Evolutionary conservation across 2,888 invertebrate species (phyloP).

Genomic region (Chorisops tibialis): DNA sequence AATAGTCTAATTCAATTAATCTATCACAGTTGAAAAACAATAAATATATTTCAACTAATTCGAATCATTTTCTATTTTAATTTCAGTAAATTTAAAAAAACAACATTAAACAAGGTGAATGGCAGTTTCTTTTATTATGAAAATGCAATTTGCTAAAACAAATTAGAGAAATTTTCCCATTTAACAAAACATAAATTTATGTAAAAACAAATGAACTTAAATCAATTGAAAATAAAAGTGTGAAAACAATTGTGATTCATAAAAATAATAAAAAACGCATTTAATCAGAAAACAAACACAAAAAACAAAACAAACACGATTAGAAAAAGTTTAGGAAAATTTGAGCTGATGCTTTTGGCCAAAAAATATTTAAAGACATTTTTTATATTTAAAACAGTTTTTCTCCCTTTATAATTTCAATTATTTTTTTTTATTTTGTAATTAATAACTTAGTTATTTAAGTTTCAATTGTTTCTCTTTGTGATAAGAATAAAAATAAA

Average conservation of each 20-base stretch:
- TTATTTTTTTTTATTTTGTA: constrained; percentile 8
- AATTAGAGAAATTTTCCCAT: constrained; percentile 2
- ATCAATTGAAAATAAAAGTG: too few species aligned
- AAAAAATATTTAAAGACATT: constrained; percentile 21
- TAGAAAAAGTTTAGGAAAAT: too few species aligned
- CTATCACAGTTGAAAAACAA: too few species aligned
- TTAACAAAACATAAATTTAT: not conserved
- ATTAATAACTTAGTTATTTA: constrained; percentile 5
- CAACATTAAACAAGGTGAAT: not conserved
- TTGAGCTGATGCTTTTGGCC: too few species aligned
- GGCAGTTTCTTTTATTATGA: constrained; percentile 2
- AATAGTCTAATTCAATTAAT: too few species aligned
- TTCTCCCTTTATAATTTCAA: constrained; percentile 16
- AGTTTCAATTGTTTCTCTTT: constrained; percentile 11
- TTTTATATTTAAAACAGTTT: constrained; percentile 9
- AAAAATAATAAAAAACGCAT: not conserved
- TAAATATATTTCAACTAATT: not conserved
- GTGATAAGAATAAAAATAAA: constrained; percentile 1
- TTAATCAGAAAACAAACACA: not conserved
- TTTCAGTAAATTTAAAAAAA: constrained; percentile 1
- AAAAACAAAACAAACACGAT: not conserved
- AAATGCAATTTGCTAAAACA: constrained; percentile 4
- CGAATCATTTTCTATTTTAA: not conserved
- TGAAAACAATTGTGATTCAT: not conserved
- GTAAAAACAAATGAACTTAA: too few species aligned